These are phyloP conservation scores for Dicaeum eximium DNA, from an alignment of 2,113 vertebrate genomes.

Conservation along the genomic window DNA sequence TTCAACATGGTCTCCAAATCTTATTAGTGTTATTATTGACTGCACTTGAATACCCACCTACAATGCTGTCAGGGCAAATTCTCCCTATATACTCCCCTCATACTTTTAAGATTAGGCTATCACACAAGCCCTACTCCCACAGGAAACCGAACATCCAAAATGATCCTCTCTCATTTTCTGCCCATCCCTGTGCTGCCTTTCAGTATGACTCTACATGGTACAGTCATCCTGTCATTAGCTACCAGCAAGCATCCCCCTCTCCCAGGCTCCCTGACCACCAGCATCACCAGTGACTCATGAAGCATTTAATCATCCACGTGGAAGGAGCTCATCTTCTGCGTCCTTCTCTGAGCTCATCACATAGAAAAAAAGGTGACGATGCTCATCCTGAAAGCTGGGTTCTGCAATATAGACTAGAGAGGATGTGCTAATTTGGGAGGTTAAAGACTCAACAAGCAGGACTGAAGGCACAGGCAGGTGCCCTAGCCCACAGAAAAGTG, in stretches of 20 bases:
- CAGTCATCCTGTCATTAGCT: neutral
- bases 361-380: neutral
- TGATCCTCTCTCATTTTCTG: neutral
- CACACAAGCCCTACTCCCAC: neutral
- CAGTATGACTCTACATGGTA: neutral
- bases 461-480: neutral
- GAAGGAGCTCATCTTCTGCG: neutral
- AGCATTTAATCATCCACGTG: neutral
- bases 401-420: neutral
- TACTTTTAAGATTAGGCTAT: neutral
- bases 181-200: neutral
- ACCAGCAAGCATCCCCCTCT: neutral
- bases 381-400: neutral
- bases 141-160: neutral
- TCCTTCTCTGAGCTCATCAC: neutral
- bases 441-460: neutral
- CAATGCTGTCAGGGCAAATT: neutral
- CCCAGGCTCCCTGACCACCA: neutral
- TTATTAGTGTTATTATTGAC: neutral
- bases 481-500: neutral
- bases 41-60: neutral
- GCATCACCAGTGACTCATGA: neutral
- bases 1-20: neutral
- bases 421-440: neutral
- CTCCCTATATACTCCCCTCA: neutral